These are phyloP conservation scores for Nomada fabriciana DNA, from an alignment of 2,888 invertebrate species.

Conservation along the genomic window DNA sequence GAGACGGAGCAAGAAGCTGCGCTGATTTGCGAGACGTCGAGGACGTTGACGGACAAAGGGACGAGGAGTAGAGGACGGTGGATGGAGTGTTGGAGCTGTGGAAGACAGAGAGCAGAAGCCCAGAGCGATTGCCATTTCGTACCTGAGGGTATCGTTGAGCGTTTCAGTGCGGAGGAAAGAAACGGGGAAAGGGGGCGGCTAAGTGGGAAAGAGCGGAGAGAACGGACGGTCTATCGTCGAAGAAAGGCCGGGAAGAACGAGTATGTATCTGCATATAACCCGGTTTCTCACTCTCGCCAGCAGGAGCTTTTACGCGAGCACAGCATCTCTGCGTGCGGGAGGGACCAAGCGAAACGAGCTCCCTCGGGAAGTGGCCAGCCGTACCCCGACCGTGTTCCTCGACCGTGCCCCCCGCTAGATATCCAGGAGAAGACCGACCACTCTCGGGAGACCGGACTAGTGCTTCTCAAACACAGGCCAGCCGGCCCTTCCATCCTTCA, in stretches of 20 bases:
- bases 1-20: slow-evolving; percentile 37
- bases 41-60: slow-evolving; percentile 29
- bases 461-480: slow-evolving; percentile 76
- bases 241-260: slow-evolving; percentile 51
- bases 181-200: slow-evolving; percentile 19
- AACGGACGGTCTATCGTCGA: slow-evolving; percentile 30
- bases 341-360: slow-evolving; percentile 61
- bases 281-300: slow-evolving; percentile 76
- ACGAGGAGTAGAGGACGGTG: background rate
- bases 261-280: slow-evolving; percentile 79
- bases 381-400: slow-evolving; percentile 31
- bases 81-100: background rate
- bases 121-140: slow-evolving; percentile 61
- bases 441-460: slow-evolving; percentile 76
- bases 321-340: background rate
- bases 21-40: slow-evolving; percentile 53
- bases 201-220: slow-evolving; percentile 12
- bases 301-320: slow-evolving; percentile 53
- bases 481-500: slow-evolving; percentile 73
- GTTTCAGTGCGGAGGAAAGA: slow-evolving; percentile 53
- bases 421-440: slow-evolving; percentile 74
- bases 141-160: slow-evolving; percentile 58
- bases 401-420: slow-evolving; percentile 38
- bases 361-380: slow-evolving; percentile 71
- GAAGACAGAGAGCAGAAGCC: slow-evolving; percentile 17